Percentiles rank a stretch among this genome's conserved stretches.
phyloP scores from a whole-genome alignment of 2,113 vertebrate species.

The Galeopterus variegatus region DNA sequence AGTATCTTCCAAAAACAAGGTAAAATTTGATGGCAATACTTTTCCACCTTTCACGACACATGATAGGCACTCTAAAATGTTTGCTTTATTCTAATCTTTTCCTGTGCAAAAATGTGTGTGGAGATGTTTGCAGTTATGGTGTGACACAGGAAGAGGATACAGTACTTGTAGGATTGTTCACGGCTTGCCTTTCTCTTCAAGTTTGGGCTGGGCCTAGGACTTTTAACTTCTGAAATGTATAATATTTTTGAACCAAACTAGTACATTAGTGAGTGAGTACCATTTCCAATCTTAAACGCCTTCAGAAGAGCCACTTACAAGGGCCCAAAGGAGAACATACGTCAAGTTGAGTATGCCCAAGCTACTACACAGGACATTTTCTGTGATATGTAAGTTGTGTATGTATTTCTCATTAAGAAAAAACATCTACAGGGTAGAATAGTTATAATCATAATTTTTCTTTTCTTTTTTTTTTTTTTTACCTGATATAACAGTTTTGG shows the following conservation, averaged over 20 bases:
- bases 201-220: not conserved
- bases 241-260: not conserved
- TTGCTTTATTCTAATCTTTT: not conserved
- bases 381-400: not conserved
- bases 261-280: not conserved
- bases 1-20: not conserved
- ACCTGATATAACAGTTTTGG: not conserved
- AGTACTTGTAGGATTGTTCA: not conserved
- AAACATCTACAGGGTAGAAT: not conserved
- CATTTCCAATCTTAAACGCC: not conserved
- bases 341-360: not conserved
- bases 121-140: not conserved
- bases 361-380: not conserved
- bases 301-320: not conserved
- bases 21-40: not conserved
- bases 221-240: not conserved
- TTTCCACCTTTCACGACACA: not conserved
- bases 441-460: not conserved
- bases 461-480: not conserved
- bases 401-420: not conserved
- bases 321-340: not conserved
- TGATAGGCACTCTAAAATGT: not conserved
- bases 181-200: not conserved
- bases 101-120: not conserved
- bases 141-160: not conserved